A percentile compares a stretch with the other conserved stretches of the same genome.
These are phyloP conservation scores for Drosophila merina DNA, from an alignment of 2,888 invertebrate genomes.

Conservation along the genomic window DNA sequence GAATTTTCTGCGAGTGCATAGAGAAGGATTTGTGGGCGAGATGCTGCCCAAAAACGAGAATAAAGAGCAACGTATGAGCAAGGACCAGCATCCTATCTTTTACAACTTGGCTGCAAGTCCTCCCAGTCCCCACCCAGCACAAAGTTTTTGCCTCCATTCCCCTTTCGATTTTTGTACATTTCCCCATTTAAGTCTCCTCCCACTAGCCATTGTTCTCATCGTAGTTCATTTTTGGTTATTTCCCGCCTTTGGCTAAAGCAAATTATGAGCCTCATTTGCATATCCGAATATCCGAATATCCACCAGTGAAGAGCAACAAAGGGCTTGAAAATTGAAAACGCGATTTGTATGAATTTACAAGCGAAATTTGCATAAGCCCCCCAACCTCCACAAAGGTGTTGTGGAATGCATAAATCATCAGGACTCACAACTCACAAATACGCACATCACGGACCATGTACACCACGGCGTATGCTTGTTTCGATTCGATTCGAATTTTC, in stretches of 20 bases:
- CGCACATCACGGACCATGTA: conserved; percentile 12
- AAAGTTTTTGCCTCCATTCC: conserved; percentile 33
- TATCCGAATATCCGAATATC: conserved; percentile 52
- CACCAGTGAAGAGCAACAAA: conserved; percentile 26
- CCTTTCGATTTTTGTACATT: not conserved
- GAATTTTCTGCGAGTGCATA: not conserved
- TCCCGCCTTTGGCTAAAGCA: conserved; percentile 39
- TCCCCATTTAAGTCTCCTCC: not conserved
- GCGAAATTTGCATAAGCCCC: conserved; percentile 56
- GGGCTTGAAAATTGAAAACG: conserved; percentile 60
- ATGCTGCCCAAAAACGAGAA: not conserved
- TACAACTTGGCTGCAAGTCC: conserved; percentile 21
- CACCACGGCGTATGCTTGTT: conserved; percentile 28
- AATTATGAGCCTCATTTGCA: conserved; percentile 67
- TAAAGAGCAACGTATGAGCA: not conserved
- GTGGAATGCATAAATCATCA: conserved; percentile 65
- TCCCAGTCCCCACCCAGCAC: conserved; percentile 8
- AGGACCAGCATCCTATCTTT: conserved; percentile 29
- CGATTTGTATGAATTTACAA: conserved; percentile 53
- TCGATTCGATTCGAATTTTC: conserved; percentile 29
- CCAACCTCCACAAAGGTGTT: conserved; percentile 51
- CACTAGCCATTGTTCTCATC: conserved; percentile 10
- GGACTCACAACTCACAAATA: conserved; percentile 7
- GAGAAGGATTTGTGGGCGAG: not conserved
- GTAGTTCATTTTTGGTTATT: conserved; percentile 47